Evolutionary conservation across 2,113 vertebrate genomes (phyloP).

Genomic region (Amblyornis subalaris): DNA sequence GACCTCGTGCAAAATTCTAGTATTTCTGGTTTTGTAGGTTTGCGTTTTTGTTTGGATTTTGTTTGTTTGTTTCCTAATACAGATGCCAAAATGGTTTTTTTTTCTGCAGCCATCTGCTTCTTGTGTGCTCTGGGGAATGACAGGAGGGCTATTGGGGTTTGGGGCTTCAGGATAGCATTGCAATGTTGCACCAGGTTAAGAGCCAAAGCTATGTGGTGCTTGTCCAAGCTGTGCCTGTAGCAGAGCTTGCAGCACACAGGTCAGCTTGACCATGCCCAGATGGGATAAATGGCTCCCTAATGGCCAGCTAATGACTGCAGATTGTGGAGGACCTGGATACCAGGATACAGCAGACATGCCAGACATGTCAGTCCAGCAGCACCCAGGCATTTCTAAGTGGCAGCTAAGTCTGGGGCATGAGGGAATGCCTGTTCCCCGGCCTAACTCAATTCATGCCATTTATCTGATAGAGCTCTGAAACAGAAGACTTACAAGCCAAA

Average conservation of each 20-base stretch:
- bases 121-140: neutral
- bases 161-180: neutral
- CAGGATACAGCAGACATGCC: neutral
- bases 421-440: neutral
- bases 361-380: neutral
- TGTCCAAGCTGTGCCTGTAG: neutral
- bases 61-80: neutral
- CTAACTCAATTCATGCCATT: neutral
- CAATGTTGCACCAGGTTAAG: neutral
- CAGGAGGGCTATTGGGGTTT: neutral
- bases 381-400: neutral
- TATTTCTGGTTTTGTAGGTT: neutral
- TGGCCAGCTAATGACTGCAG: neutral
- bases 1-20: neutral
- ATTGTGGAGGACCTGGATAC: neutral
- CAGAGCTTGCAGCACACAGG: neutral
- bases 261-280: neutral
- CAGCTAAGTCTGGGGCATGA: neutral
- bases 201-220: neutral
- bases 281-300: neutral
- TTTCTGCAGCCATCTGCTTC: neutral
- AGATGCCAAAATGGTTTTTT: neutral
- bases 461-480: neutral
- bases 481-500: neutral
- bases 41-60: neutral